Evolutionary conservation across 2,888 invertebrate species (phyloP).

Genomic region (Nebria salina): DNA sequence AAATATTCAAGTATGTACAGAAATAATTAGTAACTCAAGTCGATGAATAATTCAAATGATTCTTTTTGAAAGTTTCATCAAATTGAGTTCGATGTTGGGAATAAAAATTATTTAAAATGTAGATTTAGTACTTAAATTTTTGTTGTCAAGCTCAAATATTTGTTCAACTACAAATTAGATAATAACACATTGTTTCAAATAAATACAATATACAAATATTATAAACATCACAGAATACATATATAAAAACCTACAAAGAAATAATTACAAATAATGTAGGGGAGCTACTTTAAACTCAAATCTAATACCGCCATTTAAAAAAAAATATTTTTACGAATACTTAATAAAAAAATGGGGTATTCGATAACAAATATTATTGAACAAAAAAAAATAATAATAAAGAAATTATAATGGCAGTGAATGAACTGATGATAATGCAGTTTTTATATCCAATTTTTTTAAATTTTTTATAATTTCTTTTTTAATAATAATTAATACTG

Average conservation of each 20-base stretch:
- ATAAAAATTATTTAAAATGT: background rate
- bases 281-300: constrained; percentile 28
- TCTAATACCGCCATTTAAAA: background rate
- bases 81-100: background rate
- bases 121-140: background rate
- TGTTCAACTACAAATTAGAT: constrained; percentile 4
- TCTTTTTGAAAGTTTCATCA: too few species aligned
- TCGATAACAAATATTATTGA: constrained; percentile 10
- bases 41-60: too few species aligned
- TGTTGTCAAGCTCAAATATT: background rate
- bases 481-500: constrained; percentile 57
- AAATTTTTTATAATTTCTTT: constrained; percentile 11
- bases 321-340: background rate
- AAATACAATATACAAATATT: constrained; percentile 56
- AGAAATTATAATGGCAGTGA: constrained; percentile 57
- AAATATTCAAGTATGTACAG: background rate
- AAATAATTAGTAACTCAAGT: too few species aligned
- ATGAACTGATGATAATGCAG: constrained; percentile 54
- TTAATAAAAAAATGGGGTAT: background rate
- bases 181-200: constrained; percentile 56
- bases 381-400: constrained; percentile 22
- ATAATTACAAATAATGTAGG: constrained; percentile 42
- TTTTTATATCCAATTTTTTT: constrained; percentile 15
- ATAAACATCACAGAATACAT: constrained; percentile 58
- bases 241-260: constrained; percentile 31